phyloP scores from a whole-genome alignment of 2,888 invertebrate genomes.

The Brassicogethes aeneus region DNA sequence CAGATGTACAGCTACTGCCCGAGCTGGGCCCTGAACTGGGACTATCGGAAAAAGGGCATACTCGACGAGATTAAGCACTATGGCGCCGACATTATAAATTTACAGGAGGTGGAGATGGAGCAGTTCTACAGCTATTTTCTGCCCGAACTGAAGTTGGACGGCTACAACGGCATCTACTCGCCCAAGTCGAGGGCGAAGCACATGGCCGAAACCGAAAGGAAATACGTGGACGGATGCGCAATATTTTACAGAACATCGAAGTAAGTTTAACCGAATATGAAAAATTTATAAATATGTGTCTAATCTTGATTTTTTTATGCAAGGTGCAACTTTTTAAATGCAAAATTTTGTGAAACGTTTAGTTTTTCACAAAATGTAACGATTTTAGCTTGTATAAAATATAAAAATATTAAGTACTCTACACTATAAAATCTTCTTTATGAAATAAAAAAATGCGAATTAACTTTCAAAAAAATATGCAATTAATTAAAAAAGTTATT shows the following conservation, averaged over 20 bases:
- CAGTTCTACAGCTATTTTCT: slow-evolving; percentile 96
- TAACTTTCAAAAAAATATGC: too few species aligned
- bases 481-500: too few species aligned
- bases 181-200: slow-evolving; percentile 98
- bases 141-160: slow-evolving; percentile 85
- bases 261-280: slow-evolving; percentile 56
- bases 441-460: too few species aligned
- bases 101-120: slow-evolving; percentile 97
- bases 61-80: slow-evolving; percentile 94
- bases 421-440: too few species aligned
- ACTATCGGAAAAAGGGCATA: slow-evolving; percentile 95
- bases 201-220: slow-evolving; percentile 93
- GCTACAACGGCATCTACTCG: slow-evolving; percentile 93
- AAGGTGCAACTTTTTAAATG: too few species aligned
- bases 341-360: too few species aligned
- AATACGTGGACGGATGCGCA: slow-evolving; percentile 98
- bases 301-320: neutral
- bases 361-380: too few species aligned
- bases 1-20: slow-evolving; percentile 99
- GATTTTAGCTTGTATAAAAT: too few species aligned
- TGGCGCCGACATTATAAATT: slow-evolving; percentile 93
- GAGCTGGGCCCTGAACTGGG: slow-evolving; percentile 98
- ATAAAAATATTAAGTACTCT: too few species aligned
- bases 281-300: neutral
- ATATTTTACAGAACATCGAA: slow-evolving; percentile 93